These are phyloP conservation scores for human (Homo sapiens) DNA, from an alignment of 2,113 vertebrate species.

Conservation along the genomic window GRCh38 chr6:15939501-15940000, in stretches of 20 bases:
- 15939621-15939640: neutral
- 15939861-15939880: neutral
- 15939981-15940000: neutral
- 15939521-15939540: neutral
- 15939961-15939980: neutral
- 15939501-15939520: neutral
- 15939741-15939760: neutral
- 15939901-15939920: neutral
- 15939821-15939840: neutral
- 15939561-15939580: neutral
- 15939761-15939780: neutral
- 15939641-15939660: neutral
- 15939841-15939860: neutral
- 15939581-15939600: neutral
- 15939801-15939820: neutral
- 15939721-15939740: neutral
- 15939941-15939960: neutral
- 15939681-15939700: neutral
- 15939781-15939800: neutral
- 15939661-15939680: neutral
- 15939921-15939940: neutral
- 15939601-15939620: neutral
- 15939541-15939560: neutral
- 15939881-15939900: neutral
- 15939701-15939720: constrained; percentile 1